phyloP scores from a whole-genome alignment of 2,888 invertebrate genomes.

The Athripsodes cinereus region DNA sequence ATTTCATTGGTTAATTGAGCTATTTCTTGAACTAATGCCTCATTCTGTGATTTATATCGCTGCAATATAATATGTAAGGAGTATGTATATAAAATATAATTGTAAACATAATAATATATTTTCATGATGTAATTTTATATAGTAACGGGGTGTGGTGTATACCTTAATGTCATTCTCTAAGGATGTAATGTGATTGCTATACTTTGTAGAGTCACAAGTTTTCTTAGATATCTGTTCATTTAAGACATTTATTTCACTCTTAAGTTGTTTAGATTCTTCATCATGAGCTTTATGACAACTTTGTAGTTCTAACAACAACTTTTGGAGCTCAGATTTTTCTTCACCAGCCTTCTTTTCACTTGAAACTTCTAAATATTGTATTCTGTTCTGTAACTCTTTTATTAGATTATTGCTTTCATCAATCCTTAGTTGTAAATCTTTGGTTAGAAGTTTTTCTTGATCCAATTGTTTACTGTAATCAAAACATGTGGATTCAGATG shows the following conservation, averaged over 20 bases:
- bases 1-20: slow-evolving; percentile 16
- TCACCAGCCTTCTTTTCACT: slow-evolving; percentile 35
- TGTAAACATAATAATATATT: not conserved
- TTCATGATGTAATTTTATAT: no score
- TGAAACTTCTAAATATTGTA: slow-evolving; percentile 43
- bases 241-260: slow-evolving; percentile 38
- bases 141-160: slow-evolving; percentile 3
- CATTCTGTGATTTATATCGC: slow-evolving; percentile 19
- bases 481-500: slow-evolving; percentile 40
- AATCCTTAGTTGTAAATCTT: slow-evolving; percentile 38
- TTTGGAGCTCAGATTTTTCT: slow-evolving; percentile 43
- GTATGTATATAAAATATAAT: not conserved
- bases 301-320: slow-evolving; percentile 43
- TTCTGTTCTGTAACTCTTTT: slow-evolving; percentile 40
- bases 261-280: slow-evolving; percentile 39
- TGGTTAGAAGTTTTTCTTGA: slow-evolving; percentile 40
- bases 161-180: slow-evolving; percentile 46
- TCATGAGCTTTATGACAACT: slow-evolving; percentile 37
- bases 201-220: slow-evolving; percentile 40
- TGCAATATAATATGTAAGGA: slow-evolving; percentile 4
- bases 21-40: slow-evolving; percentile 18
- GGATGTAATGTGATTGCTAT: slow-evolving; percentile 38
- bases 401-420: slow-evolving; percentile 38
- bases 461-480: slow-evolving; percentile 40
- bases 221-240: slow-evolving; percentile 41